Base-by-base conservation (phyloP, 2,888 invertebrate genomes). In the Rhimphoctona megacephalus region DNA sequence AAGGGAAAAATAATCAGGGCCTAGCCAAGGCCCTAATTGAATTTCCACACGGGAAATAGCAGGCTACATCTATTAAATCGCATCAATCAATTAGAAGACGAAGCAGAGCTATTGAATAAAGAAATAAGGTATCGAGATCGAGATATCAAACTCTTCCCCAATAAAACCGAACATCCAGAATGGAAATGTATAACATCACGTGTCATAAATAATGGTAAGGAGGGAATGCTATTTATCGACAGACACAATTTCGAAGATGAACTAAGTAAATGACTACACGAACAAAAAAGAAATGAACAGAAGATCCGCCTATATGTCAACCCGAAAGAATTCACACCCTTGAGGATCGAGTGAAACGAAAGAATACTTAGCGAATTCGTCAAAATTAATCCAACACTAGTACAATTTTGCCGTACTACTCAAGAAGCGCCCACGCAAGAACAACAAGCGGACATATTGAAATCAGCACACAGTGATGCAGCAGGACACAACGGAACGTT, bases 401-500 rank as follows among this genome's bases (percentile, higher is more conserved):
- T 79, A 4, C 69, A 69, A 69, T 69, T 79, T 67, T 78, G 67
- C 22, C 66, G 78, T 11, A 67, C 78, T 6, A 36, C 33, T 5
- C 78, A 67, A 19, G 54, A 39, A 0, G 36, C 67, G 25, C 69
- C 78, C 2, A 69, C 69, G 19, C 22, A 14, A 30, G 69, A 67
- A 52, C 69, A 79, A 79, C 69, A 54, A 36, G 11, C 9, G 6
- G 78, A 67, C 17, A 67, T 79, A 54, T 69, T 79, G 11, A 79
- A 39, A 54, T 69, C 78, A 25, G 52, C 78, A 9, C 78, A 79
- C 14, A 52, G 67, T 43, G 39, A 69, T 43, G 54, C 43, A 36
- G 39, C 78, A 3, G 69, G 78, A 54, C 78, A 79, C 7, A 79
- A 79, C 14, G 78, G 78, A 54, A 79, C 69, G 19, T 17, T 69